Evolutionary conservation across 2,888 invertebrate genomes (phyloP).

Genomic region (Rhagonycha fulva): DNA sequence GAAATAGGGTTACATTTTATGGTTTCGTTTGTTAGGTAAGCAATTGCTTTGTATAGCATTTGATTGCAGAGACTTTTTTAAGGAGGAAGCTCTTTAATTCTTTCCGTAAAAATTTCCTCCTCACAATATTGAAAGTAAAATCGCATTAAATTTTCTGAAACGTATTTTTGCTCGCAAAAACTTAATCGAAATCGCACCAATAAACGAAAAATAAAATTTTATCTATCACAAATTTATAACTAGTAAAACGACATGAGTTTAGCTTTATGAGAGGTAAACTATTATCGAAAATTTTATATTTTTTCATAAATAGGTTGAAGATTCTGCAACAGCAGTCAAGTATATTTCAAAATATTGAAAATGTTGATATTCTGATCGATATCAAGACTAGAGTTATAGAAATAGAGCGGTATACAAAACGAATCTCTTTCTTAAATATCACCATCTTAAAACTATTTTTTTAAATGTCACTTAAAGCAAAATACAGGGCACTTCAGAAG

Average conservation of each 20-base stretch:
- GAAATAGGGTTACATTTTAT: conserved; percentile 26
- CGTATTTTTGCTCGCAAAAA: background rate
- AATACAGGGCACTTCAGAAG: too few relatives aligned
- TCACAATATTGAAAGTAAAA: background rate
- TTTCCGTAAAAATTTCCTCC: background rate
- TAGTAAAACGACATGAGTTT: background rate
- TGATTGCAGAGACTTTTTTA: conserved; percentile 9
- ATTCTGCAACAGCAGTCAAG: too few relatives aligned
- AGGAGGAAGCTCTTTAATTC: background rate
- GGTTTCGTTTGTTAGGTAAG: conserved; percentile 22
- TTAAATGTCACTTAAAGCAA: too few relatives aligned
- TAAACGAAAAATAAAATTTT: background rate
- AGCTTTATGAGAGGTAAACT: background rate
- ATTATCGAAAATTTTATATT: background rate
- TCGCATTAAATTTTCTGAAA: background rate
- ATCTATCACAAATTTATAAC: background rate
- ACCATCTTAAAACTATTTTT: too few relatives aligned
- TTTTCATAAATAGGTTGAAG: too few relatives aligned
- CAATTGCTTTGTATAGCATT: conserved; percentile 19
- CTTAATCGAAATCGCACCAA: background rate
- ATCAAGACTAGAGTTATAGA: too few relatives aligned
- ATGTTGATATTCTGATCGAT: too few relatives aligned
- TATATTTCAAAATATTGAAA: too few relatives aligned
- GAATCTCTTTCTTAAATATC: too few relatives aligned
- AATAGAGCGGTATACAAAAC: too few relatives aligned